Percentiles rank a stretch among this genome's conserved stretches.
phyloP scores from a whole-genome alignment of 2,113 vertebrate species.

The Cyanoramphus novaezelandiae region DNA sequence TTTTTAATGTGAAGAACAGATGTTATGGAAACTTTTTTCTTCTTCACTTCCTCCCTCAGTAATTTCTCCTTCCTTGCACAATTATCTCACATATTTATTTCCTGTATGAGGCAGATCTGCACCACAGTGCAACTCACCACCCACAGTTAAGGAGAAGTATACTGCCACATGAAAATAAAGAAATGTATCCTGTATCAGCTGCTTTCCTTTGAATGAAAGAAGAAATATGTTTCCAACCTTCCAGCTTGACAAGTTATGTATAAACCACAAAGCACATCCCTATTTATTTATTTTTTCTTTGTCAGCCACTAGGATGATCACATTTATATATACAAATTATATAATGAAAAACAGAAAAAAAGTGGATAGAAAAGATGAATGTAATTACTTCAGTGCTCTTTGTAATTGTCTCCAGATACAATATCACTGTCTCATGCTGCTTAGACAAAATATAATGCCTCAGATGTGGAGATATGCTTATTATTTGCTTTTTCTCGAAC shows the following conservation, averaged over 20 bases:
- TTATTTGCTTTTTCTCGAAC: constrained; percentile 1
- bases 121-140: constrained; percentile 18
- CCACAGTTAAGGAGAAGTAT: constrained; percentile 10
- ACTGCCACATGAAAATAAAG: constrained; percentile 37
- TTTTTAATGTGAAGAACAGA: constrained; percentile 21
- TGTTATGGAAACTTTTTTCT: background rate
- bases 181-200: constrained; percentile 14
- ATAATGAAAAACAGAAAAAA: constrained; percentile 57
- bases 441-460: constrained; percentile 55
- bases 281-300: constrained; percentile 65
- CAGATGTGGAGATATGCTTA: constrained; percentile 16
- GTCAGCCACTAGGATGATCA: background rate
- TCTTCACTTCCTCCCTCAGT: background rate
- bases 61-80: constrained; percentile 30
- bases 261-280: constrained; percentile 40
- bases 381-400: constrained; percentile 10
- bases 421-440: background rate
- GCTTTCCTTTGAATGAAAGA: constrained; percentile 55
- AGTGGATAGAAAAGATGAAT: background rate
- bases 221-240: constrained; percentile 44
- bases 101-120: constrained; percentile 1
- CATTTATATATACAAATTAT: constrained; percentile 46
- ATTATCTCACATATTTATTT: constrained; percentile 52
- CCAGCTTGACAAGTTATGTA: constrained; percentile 35
- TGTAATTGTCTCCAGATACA: constrained; percentile 37